Evolutionary conservation across 1,140 invertebrate genomes (phyloP).

Genomic region (Sminthurides bifidus): DNA sequence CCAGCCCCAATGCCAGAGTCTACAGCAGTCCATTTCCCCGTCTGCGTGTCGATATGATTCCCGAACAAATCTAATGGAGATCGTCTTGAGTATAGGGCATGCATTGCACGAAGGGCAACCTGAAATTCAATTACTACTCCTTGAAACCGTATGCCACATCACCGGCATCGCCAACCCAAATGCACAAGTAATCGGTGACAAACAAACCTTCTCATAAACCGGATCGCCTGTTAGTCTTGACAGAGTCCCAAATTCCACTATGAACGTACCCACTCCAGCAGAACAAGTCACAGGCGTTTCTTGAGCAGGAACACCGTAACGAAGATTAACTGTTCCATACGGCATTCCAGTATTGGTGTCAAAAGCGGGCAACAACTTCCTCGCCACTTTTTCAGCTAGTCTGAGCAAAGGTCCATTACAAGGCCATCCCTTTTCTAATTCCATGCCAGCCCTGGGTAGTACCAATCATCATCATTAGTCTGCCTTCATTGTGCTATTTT

Average conservation of each 20-base stretch:
- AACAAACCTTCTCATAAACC: slow-evolving; percentile 77
- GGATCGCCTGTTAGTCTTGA: slow-evolving; percentile 89
- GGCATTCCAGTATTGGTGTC: slow-evolving; percentile 92
- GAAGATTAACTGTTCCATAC: slow-evolving; percentile 76
- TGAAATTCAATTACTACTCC: too few species aligned
- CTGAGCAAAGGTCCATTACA: slow-evolving; percentile 79
- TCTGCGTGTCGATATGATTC: slow-evolving; percentile 68
- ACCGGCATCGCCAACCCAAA: too few species aligned
- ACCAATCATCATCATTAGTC: background rate
- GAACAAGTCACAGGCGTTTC: slow-evolving; percentile 97
- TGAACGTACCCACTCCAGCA: slow-evolving; percentile 93
- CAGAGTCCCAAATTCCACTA: slow-evolving; percentile 92
- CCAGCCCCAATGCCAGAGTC: slow-evolving; percentile 70
- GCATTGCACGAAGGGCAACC: slow-evolving; percentile 81
- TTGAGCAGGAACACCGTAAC: slow-evolving; percentile 79
- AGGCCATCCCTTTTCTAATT: slow-evolving; percentile 87
- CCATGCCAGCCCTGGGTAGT: slow-evolving; percentile 57
- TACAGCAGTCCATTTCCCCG: slow-evolving; percentile 90
- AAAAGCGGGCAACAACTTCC: slow-evolving; percentile 77
- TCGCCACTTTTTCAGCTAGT: slow-evolving; percentile 86
- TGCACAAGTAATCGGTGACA: too few species aligned
- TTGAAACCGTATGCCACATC: too few species aligned
- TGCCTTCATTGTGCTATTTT: background rate
- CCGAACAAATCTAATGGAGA: slow-evolving; percentile 68
- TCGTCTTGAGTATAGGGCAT: slow-evolving; percentile 66